A percentile compares a stretch with the other conserved stretches of the same genome.
Conservation (phyloP, 1,140 invertebrate genomes). For the Zaprionus inermis region DNA sequence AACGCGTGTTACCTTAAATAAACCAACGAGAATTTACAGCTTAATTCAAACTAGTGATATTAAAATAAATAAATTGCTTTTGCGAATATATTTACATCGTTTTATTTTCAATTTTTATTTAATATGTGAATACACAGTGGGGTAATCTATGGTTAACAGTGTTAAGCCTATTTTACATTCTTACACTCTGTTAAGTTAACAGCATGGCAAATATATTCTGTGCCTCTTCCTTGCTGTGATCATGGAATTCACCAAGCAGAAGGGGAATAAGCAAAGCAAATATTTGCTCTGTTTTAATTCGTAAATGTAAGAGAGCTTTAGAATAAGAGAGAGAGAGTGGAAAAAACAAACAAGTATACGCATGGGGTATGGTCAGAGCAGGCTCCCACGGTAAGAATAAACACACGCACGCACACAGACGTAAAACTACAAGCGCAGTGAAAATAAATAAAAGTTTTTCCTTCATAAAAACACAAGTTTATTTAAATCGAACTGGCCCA, state of each 20-base stretch:
- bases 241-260: neutral
- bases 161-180: neutral
- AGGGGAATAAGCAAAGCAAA: neutral
- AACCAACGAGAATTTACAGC: neutral
- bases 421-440: neutral
- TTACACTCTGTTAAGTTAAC: neutral
- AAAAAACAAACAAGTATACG: neutral
- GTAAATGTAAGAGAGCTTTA: neutral
- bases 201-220: neutral
- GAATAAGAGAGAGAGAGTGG: neutral
- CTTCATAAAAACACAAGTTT: constrained; percentile 8
- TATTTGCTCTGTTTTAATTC: neutral
- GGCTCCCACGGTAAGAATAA: neutral
- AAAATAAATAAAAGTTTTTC: constrained; percentile 1
- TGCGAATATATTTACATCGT: neutral
- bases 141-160: neutral
- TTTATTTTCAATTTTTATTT: neutral
- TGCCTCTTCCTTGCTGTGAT: neutral
- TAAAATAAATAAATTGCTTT: neutral
- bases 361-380: neutral
- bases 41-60: neutral
- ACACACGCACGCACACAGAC: neutral
- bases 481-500: constrained; percentile 6
- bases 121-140: neutral
- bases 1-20: neutral